Evolutionary conservation across 2,797 vertebrate species (phyloP).

Genomic region (Sebastes nivosus): DNA sequence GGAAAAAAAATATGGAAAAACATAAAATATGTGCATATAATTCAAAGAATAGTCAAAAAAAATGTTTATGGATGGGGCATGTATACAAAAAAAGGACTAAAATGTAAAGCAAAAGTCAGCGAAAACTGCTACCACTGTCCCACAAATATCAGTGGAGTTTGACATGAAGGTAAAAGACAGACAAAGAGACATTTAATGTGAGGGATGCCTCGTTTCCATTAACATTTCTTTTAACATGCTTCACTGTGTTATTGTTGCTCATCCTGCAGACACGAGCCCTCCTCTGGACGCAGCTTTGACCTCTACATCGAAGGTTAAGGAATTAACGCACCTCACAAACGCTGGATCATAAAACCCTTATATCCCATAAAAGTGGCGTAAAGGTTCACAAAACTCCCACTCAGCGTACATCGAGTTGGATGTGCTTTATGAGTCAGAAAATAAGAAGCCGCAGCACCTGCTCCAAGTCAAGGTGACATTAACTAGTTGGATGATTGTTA

Average conservation of each 20-base stretch:
- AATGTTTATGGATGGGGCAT: neutral
- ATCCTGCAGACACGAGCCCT: neutral
- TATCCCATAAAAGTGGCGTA: conserved; percentile 48
- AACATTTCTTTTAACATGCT: neutral
- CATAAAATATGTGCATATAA: neutral
- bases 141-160: neutral
- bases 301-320: conserved; percentile 40
- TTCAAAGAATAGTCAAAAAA: neutral
- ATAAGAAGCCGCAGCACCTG: conserved; percentile 64
- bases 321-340: conserved; percentile 17
- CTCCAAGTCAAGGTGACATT: conserved; percentile 64
- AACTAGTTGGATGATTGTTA: conserved; percentile 39
- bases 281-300: conserved; percentile 30
- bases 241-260: neutral
- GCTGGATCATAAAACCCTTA: conserved; percentile 46
- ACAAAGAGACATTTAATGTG: neutral
- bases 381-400: conserved; percentile 57
- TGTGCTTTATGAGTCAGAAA: conserved; percentile 73
- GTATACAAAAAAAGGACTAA: neutral
- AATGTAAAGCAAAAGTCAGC: neutral
- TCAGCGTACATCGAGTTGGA: conserved; percentile 28
- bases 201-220: neutral
- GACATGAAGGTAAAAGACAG: neutral
- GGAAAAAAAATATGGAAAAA: neutral
- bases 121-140: neutral